These are phyloP conservation scores for Ephialtes manifestator DNA, from an alignment of 2,888 invertebrate species.

Conservation along the genomic window DNA sequence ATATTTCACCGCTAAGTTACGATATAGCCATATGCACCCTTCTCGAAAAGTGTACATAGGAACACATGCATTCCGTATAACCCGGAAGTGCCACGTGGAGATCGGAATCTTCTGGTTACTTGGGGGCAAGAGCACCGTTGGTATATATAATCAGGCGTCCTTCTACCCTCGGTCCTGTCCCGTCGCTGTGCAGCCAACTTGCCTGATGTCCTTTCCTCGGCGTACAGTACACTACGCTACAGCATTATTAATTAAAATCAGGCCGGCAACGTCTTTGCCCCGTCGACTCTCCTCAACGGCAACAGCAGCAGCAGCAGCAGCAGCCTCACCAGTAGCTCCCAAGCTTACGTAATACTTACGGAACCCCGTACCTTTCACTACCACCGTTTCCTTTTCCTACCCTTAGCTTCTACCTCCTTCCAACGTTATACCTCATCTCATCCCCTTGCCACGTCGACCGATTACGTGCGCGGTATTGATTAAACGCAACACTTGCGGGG, in stretches of 20 bases:
- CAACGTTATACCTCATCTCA: conserved; percentile 60
- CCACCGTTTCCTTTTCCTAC: conserved; percentile 39
- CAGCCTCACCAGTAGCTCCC: conserved; percentile 37
- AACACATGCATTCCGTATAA: conserved; percentile 47
- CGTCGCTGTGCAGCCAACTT: conserved; percentile 4
- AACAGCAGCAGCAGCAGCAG: conserved; percentile 19
- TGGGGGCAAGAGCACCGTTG: conserved; percentile 18
- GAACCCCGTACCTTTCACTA: conserved; percentile 44
- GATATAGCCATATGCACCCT: conserved; percentile 48
- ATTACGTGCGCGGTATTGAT: conserved; percentile 82
- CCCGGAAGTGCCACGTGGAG: conserved; percentile 56
- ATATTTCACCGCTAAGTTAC: conserved; percentile 25
- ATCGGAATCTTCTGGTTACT: conserved; percentile 63
- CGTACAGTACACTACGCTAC: conserved; percentile 40
- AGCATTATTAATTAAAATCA: conserved; percentile 73
- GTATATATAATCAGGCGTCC: conserved; percentile 32
- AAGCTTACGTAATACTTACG: conserved; percentile 69
- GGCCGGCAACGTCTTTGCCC: conserved; percentile 63
- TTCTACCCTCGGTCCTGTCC: conserved; percentile 9
- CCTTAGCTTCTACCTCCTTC: conserved; percentile 22
- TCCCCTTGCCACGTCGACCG: conserved; percentile 66
- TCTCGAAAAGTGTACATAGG: conserved; percentile 13
- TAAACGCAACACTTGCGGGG: conserved; percentile 81
- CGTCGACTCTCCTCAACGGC: conserved; percentile 48
- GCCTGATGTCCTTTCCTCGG: conserved; percentile 49